Conservation (phyloP, 2,888 invertebrate genomes). For the Tenthredo distinguenda region DNA sequence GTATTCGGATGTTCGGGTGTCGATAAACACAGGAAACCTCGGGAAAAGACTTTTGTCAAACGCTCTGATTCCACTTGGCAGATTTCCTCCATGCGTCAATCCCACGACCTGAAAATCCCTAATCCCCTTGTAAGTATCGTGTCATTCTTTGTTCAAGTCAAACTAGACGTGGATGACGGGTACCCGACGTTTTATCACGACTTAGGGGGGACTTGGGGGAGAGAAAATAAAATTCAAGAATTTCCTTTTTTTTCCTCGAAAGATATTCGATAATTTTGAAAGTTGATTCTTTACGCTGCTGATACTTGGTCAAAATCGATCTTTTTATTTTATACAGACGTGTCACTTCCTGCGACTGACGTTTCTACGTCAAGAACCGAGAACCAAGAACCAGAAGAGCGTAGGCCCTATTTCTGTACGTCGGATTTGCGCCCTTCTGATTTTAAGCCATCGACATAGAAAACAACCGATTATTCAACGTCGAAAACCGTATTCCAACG, state of each 20-base stretch:
- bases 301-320: background rate
- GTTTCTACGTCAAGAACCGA: background rate
- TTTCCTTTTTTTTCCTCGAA: background rate
- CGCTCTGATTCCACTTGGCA: constrained; percentile 26
- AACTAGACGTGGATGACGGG: background rate
- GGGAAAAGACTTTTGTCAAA: constrained; percentile 18
- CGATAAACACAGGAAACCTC: constrained; percentile 6
- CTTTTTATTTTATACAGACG: background rate
- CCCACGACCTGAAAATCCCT: background rate
- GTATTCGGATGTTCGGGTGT: constrained; percentile 11
- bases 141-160: constrained; percentile 35
- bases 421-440: background rate
- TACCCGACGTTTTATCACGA: background rate
- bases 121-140: constrained; percentile 25
- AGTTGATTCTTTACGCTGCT: background rate
- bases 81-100: constrained; percentile 25
- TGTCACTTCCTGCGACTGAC: background rate
- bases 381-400: background rate
- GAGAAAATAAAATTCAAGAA: background rate
- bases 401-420: background rate
- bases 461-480: constrained; percentile 16
- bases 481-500: constrained; percentile 34
- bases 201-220: background rate
- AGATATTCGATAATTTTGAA: background rate
- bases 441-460: background rate